Percentiles rank a stretch among this genome's conserved stretches.
Conservation (phyloP, 1,140 invertebrate species). For the Probaryconus sp. region DNA sequence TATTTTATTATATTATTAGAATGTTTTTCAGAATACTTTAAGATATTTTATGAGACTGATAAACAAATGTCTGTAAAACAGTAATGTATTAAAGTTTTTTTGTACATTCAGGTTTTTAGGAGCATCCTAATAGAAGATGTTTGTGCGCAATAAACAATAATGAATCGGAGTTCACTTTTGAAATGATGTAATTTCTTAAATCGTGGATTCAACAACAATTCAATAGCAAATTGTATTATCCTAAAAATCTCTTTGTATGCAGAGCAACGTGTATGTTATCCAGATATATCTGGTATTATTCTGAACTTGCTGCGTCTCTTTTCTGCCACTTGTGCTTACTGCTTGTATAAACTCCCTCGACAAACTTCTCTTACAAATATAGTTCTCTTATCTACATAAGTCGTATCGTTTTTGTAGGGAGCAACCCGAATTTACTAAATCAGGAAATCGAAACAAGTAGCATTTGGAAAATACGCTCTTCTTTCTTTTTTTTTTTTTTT, state of each 20-base stretch:
- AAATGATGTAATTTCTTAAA: too few species aligned
- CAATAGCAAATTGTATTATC: constrained; percentile 63
- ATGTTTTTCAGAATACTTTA: too few species aligned
- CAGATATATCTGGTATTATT: constrained; percentile 27
- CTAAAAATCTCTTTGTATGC: neutral
- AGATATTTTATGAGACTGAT: too few species aligned
- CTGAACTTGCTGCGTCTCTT: constrained; percentile 38
- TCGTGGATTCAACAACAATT: neutral
- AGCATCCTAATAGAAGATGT: too few species aligned
- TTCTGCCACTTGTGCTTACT: constrained; percentile 22
- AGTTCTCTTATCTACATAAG: constrained; percentile 7
- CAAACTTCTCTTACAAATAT: too few species aligned
- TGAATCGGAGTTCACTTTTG: too few species aligned
- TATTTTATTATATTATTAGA: neutral
- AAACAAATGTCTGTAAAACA: too few species aligned
- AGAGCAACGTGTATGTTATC: too few species aligned
- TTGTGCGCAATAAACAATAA: too few species aligned
- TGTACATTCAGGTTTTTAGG: too few species aligned
- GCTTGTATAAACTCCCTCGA: constrained; percentile 13
- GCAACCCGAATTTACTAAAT: constrained; percentile 3
- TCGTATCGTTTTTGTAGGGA: neutral
- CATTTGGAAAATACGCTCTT: constrained; percentile 8
- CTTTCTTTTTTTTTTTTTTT: constrained; percentile 26
- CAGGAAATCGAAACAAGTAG: neutral
- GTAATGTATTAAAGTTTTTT: too few species aligned